Evolutionary conservation across 2,113 vertebrate species (phyloP).

Genomic region (Paramormyrops kingsleyae): DNA sequence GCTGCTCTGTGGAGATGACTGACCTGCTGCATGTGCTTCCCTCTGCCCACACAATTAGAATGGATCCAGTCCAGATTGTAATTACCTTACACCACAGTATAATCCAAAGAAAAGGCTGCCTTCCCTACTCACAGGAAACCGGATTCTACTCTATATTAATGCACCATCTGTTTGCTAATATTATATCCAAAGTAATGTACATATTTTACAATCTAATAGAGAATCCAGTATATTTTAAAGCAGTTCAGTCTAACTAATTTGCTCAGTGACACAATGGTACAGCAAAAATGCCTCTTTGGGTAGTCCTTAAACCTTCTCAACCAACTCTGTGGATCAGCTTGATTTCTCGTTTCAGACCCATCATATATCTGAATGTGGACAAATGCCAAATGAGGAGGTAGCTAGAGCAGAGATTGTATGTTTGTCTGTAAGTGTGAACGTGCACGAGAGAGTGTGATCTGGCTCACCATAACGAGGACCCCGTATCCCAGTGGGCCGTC

Average conservation of each 20-base stretch:
- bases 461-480: constrained; percentile 81
- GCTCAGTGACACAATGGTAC: too few species aligned
- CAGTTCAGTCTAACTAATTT: neutral
- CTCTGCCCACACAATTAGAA: neutral
- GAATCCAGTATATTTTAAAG: neutral
- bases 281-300: neutral
- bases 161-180: neutral
- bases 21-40: neutral
- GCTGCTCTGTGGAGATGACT: neutral
- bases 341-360: neutral
- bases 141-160: neutral
- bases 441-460: neutral
- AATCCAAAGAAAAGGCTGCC: neutral
- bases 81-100: neutral
- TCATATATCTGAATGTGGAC: neutral
- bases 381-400: neutral
- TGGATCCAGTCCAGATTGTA: neutral
- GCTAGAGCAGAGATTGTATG: neutral
- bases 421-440: neutral
- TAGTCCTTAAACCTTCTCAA: neutral
- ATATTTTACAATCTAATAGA: neutral
- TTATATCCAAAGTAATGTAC: neutral
- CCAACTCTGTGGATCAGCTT: neutral
- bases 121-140: neutral
- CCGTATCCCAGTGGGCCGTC: constrained; percentile 78